Conservation (phyloP, 2,113 vertebrate genomes). For the Ranitomeya imitator region DNA sequence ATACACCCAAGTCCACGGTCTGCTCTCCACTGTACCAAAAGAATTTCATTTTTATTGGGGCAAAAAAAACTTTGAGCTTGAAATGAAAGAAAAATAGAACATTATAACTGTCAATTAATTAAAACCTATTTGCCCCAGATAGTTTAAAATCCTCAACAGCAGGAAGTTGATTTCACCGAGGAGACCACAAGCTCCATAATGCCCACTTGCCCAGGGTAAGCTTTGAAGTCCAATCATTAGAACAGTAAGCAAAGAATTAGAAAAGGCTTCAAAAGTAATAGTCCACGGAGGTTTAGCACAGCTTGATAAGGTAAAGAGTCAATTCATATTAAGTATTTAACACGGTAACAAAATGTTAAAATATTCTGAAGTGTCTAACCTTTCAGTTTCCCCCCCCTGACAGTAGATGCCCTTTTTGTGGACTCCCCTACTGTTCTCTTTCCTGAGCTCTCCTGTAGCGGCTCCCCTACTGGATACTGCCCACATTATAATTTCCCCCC, state of each 20-base stretch:
- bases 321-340: slow-evolving; percentile 57
- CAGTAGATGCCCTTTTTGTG: slow-evolving; percentile 50
- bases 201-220: not conserved
- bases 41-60: not conserved
- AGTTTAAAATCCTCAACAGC: not conserved
- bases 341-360: slow-evolving; percentile 57
- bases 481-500: slow-evolving; percentile 35
- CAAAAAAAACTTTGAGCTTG: not conserved
- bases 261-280: slow-evolving; percentile 32
- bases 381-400: slow-evolving; percentile 44
- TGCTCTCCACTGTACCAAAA: not conserved
- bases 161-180: slow-evolving; percentile 3
- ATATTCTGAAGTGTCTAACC: slow-evolving; percentile 52
- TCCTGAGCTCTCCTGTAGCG: slow-evolving; percentile 38
- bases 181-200: slow-evolving; percentile 28
- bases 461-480: slow-evolving; percentile 26
- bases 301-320: slow-evolving; percentile 55
- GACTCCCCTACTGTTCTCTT: slow-evolving; percentile 26
- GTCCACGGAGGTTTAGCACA: slow-evolving; percentile 41
- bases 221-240: slow-evolving; percentile 33
- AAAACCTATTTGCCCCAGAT: not conserved
- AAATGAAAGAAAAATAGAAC: not conserved
- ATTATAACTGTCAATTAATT: not conserved
- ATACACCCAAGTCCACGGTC: not conserved
- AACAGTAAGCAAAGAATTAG: slow-evolving; percentile 46